Evolutionary conservation across 2,888 invertebrate genomes (phyloP).

Genomic region (Plagodis dolabraria): DNA sequence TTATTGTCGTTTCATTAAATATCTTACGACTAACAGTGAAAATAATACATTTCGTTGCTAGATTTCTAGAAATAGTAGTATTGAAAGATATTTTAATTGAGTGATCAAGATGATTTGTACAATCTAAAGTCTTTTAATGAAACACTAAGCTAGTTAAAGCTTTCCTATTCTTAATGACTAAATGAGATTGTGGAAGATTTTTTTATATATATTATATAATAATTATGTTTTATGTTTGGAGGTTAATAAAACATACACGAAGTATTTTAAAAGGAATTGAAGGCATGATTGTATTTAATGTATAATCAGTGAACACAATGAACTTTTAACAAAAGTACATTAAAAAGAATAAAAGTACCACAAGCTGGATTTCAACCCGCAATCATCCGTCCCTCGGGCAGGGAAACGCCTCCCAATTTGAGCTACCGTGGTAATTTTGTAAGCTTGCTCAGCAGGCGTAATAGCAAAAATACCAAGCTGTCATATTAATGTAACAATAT

Average conservation of each 20-base stretch:
- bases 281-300: no score
- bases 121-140: constrained; percentile 75
- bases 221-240: neutral
- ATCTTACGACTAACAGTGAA: constrained; percentile 18
- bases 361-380: no score
- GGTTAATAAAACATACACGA: constrained; percentile 12
- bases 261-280: no score
- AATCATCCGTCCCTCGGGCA: no score
- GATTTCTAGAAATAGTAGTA: constrained; percentile 24
- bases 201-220: neutral
- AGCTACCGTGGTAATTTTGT: no score
- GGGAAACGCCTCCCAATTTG: no score
- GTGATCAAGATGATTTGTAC: constrained; percentile 25
- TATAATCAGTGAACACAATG: no score
- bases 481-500: no score
- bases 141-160: constrained; percentile 83
- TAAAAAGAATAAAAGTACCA: no score
- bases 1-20: constrained; percentile 34
- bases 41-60: constrained; percentile 30
- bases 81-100: constrained; percentile 14
- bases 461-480: no score
- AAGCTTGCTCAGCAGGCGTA: no score
- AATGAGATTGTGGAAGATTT: constrained; percentile 30
- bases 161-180: constrained; percentile 71
- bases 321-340: no score